Evolutionary conservation across 2,113 vertebrate genomes (phyloP).

Genomic region (Vulpes vulpes): DNA sequence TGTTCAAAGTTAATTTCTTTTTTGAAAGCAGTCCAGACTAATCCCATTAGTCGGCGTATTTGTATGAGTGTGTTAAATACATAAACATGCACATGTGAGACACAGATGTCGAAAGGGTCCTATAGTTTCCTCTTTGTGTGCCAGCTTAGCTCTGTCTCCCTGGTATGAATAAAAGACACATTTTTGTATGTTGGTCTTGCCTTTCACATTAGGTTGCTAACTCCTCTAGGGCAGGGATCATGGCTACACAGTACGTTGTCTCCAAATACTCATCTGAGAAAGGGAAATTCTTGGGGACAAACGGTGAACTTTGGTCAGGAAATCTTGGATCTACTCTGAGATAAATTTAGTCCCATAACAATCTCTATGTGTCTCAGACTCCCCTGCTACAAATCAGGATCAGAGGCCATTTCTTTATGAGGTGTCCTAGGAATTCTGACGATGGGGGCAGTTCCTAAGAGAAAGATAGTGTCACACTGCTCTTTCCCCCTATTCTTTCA

Average conservation of each 20-base stretch:
- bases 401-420: neutral
- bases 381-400: neutral
- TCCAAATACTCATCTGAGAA: constrained; percentile 20
- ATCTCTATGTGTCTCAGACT: neutral
- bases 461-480: neutral
- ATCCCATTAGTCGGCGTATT: neutral
- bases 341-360: constrained; percentile 37
- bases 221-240: neutral
- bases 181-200: neutral
- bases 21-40: neutral
- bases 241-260: neutral
- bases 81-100: neutral
- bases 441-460: neutral
- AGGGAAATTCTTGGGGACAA: neutral
- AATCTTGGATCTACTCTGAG: neutral
- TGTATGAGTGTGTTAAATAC: neutral
- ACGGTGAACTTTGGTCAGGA: constrained; percentile 12
- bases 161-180: neutral
- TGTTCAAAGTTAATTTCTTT: neutral
- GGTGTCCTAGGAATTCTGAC: neutral
- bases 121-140: neutral
- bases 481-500: neutral
- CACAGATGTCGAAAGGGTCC: neutral
- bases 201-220: neutral
- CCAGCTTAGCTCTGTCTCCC: neutral